Percentiles rank a stretch among this genome's conserved stretches.
Conservation (phyloP, 1,140 invertebrate species). For the Diorhabda sublineata region DNA sequence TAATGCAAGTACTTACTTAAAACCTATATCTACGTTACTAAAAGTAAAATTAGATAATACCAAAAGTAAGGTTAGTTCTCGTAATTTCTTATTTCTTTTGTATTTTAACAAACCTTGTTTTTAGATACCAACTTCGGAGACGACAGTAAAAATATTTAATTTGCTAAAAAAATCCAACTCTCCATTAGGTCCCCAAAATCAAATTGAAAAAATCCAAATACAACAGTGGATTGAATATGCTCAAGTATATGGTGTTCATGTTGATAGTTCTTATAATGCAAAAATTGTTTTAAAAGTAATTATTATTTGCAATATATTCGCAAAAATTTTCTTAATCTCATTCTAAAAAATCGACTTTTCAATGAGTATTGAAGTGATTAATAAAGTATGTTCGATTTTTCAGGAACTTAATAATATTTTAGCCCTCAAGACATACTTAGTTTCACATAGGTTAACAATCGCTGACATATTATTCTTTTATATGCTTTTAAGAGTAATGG, state of each 20-base stretch:
- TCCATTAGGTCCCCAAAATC: conserved; percentile 26
- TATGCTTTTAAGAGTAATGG: conserved; percentile 54
- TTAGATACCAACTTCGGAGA: conserved; percentile 20
- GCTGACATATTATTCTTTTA: conserved; percentile 59
- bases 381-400: conserved; percentile 9
- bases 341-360: too few relatives aligned
- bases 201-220: conserved; percentile 35
- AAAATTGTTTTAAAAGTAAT: conserved; percentile 33
- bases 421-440: conserved; percentile 52
- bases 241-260: conserved; percentile 30
- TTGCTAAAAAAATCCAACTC: conserved; percentile 35
- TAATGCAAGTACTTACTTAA: conserved; percentile 1
- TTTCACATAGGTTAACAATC: conserved; percentile 54
- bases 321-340: conserved; percentile 4
- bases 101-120: conserved; percentile 2
- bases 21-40: conserved; percentile 1
- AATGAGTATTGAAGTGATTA: too few relatives aligned
- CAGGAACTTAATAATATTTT: conserved; percentile 55
- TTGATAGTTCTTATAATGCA: conserved; percentile 23
- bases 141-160: conserved; percentile 29
- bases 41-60: conserved; percentile 8
- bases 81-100: too few relatives aligned
- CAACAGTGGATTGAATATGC: conserved; percentile 44
- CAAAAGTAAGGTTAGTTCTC: not conserved
- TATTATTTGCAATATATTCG: not conserved